A percentile compares a stretch with the other conserved stretches of the same genome.
Conservation (phyloP, 2,797 vertebrate genomes). For the Pangasius krempfi region DNA sequence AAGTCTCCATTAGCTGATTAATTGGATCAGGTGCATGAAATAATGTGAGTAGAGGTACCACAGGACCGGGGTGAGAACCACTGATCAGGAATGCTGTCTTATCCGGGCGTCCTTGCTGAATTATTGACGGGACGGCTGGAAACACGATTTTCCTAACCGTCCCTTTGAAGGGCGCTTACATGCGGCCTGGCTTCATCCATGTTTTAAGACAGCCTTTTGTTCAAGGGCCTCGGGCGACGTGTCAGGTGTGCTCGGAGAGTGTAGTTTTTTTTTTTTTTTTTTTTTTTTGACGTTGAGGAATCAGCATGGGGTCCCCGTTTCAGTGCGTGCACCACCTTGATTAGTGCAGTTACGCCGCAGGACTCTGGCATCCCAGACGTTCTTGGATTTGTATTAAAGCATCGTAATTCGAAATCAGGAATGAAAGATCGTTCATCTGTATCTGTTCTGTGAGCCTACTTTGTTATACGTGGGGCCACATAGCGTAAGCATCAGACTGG, state of each 20-base stretch:
- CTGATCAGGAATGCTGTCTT: constrained; percentile 19
- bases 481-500: not conserved
- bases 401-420: not conserved
- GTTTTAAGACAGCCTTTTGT: constrained; percentile 77
- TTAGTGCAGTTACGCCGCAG: constrained; percentile 30
- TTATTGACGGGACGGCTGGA: constrained; percentile 51
- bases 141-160: constrained; percentile 55
- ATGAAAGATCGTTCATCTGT: not conserved
- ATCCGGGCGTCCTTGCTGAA: constrained; percentile 33
- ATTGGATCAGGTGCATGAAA: not conserved
- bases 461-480: not conserved
- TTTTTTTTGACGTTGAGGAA: constrained; percentile 42
- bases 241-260: constrained; percentile 69
- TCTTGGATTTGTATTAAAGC: not conserved
- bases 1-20: not conserved
- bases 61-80: not conserved
- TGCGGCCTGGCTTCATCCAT: constrained; percentile 72
- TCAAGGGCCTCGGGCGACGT: constrained; percentile 66
- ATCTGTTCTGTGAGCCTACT: not conserved
- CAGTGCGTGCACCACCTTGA: constrained; percentile 31
- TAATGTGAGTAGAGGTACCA: not conserved
- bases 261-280: constrained; percentile 1
- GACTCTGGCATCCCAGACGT: constrained; percentile 20
- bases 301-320: constrained; percentile 38
- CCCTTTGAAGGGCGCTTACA: constrained; percentile 49